phyloP scores from a whole-genome alignment of 2,113 vertebrate species.

The Halcyon malimbica region DNA sequence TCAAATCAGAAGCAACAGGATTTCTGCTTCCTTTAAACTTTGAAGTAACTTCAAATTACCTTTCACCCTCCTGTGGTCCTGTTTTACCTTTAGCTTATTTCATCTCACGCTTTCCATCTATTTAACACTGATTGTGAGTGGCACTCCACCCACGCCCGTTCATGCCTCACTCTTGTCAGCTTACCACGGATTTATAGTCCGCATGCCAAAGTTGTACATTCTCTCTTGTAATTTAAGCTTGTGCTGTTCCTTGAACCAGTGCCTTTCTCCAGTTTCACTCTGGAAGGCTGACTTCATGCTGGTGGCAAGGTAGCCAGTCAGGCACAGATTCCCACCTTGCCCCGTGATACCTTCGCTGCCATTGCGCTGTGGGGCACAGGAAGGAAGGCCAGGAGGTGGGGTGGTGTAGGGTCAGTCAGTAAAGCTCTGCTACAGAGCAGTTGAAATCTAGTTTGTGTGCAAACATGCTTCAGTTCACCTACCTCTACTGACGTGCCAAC shows the following conservation, averaged over 20 bases:
- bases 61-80: accelerated
- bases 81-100: neutral
- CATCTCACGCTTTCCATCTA: neutral
- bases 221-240: neutral
- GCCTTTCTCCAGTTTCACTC: constrained; percentile 5
- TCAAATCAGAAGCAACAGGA: neutral
- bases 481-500: neutral
- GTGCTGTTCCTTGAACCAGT: neutral
- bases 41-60: neutral
- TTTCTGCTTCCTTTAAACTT: neutral
- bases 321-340: neutral
- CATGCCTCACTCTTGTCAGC: neutral
- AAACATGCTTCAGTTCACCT: neutral
- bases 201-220: constrained; percentile 33
- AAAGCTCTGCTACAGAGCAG: neutral
- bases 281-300: neutral
- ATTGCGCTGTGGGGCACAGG: neutral
- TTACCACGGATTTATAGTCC: neutral
- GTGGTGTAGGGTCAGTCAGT: neutral
- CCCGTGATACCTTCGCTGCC: neutral
- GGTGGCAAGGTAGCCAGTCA: neutral
- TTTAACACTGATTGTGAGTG: neutral
- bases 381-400: neutral
- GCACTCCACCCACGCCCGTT: neutral
- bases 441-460: neutral